Evolutionary conservation across 2,888 invertebrate species (phyloP).

Genomic region (Tachina fera): DNA sequence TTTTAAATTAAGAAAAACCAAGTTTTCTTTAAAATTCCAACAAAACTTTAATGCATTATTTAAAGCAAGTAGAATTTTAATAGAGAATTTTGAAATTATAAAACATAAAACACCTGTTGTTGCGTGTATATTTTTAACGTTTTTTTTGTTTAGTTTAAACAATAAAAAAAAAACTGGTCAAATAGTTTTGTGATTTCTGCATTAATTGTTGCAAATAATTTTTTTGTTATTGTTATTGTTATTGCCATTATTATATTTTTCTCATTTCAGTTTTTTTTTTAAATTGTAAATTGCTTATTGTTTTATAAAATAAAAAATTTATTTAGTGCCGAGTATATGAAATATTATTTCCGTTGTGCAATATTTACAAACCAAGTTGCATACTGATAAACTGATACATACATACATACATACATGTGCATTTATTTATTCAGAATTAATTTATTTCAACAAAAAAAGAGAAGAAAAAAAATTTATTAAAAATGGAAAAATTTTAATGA

Average conservation of each 20-base stretch:
- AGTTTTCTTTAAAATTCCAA: constrained; percentile 54
- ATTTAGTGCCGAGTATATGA: constrained; percentile 55
- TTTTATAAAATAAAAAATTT: constrained; percentile 23
- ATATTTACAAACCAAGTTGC: constrained; percentile 42
- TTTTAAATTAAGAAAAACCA: constrained; percentile 36
- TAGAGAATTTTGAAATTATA: constrained; percentile 47
- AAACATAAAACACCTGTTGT: constrained; percentile 65
- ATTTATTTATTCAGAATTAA: constrained; percentile 47
- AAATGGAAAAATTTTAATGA: constrained; percentile 24
- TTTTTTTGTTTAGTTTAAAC: constrained; percentile 20
- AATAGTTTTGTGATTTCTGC: constrained; percentile 72
- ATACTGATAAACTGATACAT: constrained; percentile 12
- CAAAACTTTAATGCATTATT: constrained; percentile 48
- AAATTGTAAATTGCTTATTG: constrained; percentile 44
- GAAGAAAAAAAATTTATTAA: neutral
- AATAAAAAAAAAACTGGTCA: constrained; percentile 62
- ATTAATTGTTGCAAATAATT: constrained; percentile 65
- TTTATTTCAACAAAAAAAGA: constrained; percentile 10
- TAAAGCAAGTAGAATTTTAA: constrained; percentile 43
- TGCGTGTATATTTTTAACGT: constrained; percentile 40
- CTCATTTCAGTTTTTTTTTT: constrained; percentile 10
- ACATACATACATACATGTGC: no score
- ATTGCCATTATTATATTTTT: constrained; percentile 24
- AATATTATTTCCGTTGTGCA: constrained; percentile 72
- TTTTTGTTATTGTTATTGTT: constrained; percentile 16